Percentiles rank a stretch among this genome's conserved stretches.
These are phyloP conservation scores for Falco naumanni DNA, from an alignment of 2,797 vertebrate species.

Conservation along the genomic window DNA sequence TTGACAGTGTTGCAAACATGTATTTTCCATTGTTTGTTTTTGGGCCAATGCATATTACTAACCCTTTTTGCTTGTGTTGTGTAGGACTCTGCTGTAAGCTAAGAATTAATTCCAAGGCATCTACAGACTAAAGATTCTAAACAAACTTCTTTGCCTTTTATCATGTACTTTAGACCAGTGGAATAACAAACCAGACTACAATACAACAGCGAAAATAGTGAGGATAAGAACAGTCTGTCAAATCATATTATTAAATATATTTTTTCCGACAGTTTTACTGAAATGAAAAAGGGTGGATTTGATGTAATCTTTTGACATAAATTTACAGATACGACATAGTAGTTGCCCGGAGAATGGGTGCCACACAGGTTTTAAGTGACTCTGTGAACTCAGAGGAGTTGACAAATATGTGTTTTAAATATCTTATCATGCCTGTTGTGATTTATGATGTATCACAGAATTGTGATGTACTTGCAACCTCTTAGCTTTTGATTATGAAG, in stretches of 20 bases:
- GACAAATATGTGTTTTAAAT: background rate
- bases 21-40: background rate
- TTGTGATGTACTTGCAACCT: background rate
- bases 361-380: background rate
- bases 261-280: background rate
- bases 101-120: background rate
- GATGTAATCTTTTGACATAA: background rate
- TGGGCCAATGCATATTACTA: background rate
- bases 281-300: background rate
- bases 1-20: background rate
- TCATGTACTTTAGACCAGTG: background rate
- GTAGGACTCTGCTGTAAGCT: background rate
- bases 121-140: background rate
- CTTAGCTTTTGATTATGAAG: background rate
- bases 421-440: background rate
- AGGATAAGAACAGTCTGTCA: background rate
- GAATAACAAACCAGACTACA: background rate
- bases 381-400: background rate
- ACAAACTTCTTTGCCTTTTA: background rate
- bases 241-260: background rate
- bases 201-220: background rate
- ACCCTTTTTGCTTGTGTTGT: background rate
- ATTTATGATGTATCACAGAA: background rate
- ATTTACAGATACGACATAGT: background rate
- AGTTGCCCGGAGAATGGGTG: background rate